phyloP scores from a whole-genome alignment of 37 sponge, comb jelly and placozoan species.

The Amphimedon queenslandica region DNA sequence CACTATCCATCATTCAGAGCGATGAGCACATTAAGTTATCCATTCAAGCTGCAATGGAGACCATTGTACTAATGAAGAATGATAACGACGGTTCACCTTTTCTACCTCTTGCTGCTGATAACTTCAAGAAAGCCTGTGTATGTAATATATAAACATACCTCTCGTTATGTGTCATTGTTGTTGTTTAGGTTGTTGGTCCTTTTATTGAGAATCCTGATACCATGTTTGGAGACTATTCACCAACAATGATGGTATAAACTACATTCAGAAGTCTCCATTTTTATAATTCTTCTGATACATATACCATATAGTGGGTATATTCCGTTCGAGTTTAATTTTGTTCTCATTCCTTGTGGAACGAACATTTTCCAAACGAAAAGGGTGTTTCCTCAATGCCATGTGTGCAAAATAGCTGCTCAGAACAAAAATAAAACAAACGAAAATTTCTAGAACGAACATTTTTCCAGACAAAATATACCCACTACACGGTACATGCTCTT shows the following conservation, averaged over 20 bases:
- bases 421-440: no score
- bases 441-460: no score
- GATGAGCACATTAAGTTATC: conserved; percentile 30
- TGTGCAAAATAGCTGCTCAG: no score
- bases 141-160: background rate
- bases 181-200: conserved; percentile 48
- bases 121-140: conserved; percentile 16
- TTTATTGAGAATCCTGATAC: conserved; percentile 25
- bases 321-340: no score
- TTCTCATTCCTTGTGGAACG: no score
- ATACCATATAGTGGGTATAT: no score
- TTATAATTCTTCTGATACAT: no score
- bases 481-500: background rate
- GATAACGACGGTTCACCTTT: background rate
- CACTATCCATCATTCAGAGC: conserved; percentile 47
- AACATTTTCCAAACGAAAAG: no score
- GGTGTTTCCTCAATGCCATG: no score
- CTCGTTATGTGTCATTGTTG: background rate
- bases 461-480: no score
- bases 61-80: conserved; percentile 53
- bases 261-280: background rate
- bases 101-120: conserved; percentile 5
- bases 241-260: conserved; percentile 21
- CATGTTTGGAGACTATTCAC: conserved; percentile 47
- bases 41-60: conserved; percentile 23